Evolutionary conservation across 2,113 vertebrate genomes (phyloP).

Genomic region (Globicephala melas): DNA sequence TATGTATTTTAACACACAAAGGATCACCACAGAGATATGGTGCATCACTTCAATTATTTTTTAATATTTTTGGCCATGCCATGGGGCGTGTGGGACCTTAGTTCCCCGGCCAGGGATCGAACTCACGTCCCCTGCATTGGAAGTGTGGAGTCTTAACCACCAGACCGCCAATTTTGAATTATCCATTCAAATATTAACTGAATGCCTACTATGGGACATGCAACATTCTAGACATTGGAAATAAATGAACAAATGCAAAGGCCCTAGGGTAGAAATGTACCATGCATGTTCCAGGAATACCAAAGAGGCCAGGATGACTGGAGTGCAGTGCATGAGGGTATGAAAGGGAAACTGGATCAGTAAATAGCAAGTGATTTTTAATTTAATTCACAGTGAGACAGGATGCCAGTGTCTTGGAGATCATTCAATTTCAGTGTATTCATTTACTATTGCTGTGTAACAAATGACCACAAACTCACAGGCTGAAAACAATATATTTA

Average conservation of each 20-base stretch:
- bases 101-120: no score
- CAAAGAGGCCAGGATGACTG: neutral
- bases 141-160: no score
- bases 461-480: neutral
- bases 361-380: neutral
- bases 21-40: neutral
- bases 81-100: no score
- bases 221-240: neutral
- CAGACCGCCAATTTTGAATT: neutral
- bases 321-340: neutral
- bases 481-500: neutral
- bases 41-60: neutral
- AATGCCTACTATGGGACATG: neutral
- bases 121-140: no score
- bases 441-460: neutral
- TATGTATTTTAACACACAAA: neutral
- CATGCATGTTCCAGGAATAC: neutral
- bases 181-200: neutral
- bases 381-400: neutral
- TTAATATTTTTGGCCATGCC: no score
- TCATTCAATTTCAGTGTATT: neutral
- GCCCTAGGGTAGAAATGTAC: neutral
- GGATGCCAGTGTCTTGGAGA: neutral
- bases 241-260: neutral
- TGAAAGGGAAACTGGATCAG: neutral